Base-by-base conservation (phyloP, 2,113 vertebrate species). In the Fukomys damarensis region DNA sequence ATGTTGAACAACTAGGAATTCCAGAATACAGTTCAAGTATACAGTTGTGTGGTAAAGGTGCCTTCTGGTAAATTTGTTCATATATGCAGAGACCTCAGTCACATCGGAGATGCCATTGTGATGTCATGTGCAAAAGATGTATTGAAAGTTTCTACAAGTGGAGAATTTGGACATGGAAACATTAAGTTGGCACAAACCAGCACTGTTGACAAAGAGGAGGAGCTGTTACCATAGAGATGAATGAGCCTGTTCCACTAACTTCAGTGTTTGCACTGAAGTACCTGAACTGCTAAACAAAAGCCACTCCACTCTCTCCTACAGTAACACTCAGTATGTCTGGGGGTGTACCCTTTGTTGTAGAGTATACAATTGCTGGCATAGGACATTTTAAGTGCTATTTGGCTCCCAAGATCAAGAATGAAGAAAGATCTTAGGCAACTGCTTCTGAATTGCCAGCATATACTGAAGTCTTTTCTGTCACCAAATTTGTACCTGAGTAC, bases 311-410 rank as follows among this genome's bases (percentile, higher is more conserved):
- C 13, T 99, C 99, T 19, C 99, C 99, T 87, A 99, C 99, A 0
- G 99, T 99, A 46, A 99, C n/a, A n/a, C n/a, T n/a, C 99, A 99
- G 99, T 97, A 99, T 99, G 99, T 99, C 99, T 4, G 99, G 99
- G 35, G 99, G 99, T 61, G 99, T 99, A 63, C 99, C 99, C 58
- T 99, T 99, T 0, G 99, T 99, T 98, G 99, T 99, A 97, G 99
- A 99, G 97, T 99, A 99, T 98, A 99, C 99, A 98, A 99, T 99
- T 22, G 99, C 99, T 6, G 99, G 99, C 84, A 99, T 99, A 99
- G 99, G 99, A 94, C 99, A 99, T 84, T 96, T 99, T 72, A 99
- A 99, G 97, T 99, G 99, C 95, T 99, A 99, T 97, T 98, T 99
- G 98, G 99, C 99, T 81, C 99, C 99, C 16, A 99, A 99, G 98